These are phyloP conservation scores for Caenorhabditis remanei DNA, from an alignment of 1,140 invertebrate genomes.

Conservation along the genomic window DNA sequence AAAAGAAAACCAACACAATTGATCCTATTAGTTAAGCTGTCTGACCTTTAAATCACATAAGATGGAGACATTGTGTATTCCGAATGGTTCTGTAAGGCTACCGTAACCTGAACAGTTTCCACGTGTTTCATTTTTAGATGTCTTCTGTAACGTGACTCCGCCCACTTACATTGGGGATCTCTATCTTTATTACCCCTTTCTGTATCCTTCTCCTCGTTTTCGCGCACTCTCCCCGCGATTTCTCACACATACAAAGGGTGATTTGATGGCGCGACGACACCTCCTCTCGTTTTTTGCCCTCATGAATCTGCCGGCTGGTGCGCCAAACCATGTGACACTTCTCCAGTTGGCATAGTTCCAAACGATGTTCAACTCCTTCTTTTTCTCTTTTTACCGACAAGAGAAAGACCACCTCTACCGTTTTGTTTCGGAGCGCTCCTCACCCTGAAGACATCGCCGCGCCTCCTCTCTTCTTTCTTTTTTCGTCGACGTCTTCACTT, in stretches of 20 bases:
- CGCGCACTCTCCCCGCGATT: neutral
- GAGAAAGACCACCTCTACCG: slow-evolving; percentile 10
- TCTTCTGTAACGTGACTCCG: neutral
- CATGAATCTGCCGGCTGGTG: neutral
- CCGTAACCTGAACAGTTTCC: too few relatives aligned
- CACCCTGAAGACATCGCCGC: neutral
- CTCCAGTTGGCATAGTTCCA: slow-evolving; percentile 41
- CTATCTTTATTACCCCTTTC: slow-evolving; percentile 28
- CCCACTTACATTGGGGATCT: slow-evolving; percentile 1
- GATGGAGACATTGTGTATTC: too few relatives aligned
- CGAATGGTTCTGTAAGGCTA: too few relatives aligned
- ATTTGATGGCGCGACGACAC: slow-evolving; percentile 14
- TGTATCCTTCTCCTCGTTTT: neutral
- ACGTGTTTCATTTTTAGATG: too few relatives aligned
- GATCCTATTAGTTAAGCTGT: slow-evolving; percentile 23
- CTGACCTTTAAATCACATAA: neutral
- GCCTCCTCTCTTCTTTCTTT: neutral
- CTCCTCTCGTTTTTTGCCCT: slow-evolving; percentile 2
- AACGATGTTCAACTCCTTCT: slow-evolving; percentile 35
- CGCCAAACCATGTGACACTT: slow-evolving; percentile 6
- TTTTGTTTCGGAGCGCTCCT: slow-evolving; percentile 26
- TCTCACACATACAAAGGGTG: slow-evolving; percentile 20
- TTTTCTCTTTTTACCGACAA: neutral
- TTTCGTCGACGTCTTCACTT: slow-evolving; percentile 46
- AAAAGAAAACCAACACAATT: neutral